A percentile compares a stretch with the other conserved stretches of the same genome.
Evolutionary conservation across 2,888 invertebrate genomes (phyloP).

Genomic region (Cyaniris semiargus): DNA sequence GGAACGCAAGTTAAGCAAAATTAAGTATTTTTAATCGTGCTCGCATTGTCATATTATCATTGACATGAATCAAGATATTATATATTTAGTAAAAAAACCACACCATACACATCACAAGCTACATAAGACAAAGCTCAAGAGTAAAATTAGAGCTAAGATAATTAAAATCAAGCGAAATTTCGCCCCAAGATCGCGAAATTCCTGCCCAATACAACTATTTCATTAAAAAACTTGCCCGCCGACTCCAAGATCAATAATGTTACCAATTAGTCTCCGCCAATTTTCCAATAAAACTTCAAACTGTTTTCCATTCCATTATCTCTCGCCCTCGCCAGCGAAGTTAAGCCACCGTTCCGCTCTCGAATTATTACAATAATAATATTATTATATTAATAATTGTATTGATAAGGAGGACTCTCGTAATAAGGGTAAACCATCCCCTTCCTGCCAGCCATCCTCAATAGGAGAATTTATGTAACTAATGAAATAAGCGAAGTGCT

Average conservation of each 20-base stretch:
- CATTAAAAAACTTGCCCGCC: conserved; percentile 26
- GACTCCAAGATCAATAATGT: conserved; percentile 66
- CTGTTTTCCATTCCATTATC: conserved; percentile 81
- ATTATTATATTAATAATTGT: conserved; percentile 81
- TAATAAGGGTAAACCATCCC: conserved; percentile 81
- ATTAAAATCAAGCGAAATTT: neutral
- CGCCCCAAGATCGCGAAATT: neutral
- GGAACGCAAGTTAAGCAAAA: no score
- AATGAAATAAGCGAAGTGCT: conserved; percentile 80
- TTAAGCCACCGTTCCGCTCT: conserved; percentile 76
- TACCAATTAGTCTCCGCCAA: conserved; percentile 78
- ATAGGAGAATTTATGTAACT: conserved; percentile 81
- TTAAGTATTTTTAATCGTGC: no score
- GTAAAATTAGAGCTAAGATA: neutral
- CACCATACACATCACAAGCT: neutral
- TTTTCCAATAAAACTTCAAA: conserved; percentile 81
- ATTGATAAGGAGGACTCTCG: conserved; percentile 81
- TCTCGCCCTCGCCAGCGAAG: conserved; percentile 77
- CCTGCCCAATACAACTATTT: neutral
- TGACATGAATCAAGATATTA: no score
- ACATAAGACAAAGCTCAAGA: neutral
- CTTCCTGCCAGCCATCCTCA: conserved; percentile 80
- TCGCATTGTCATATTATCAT: no score
- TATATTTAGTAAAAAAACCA: neutral
- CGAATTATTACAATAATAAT: conserved; percentile 81